These are phyloP conservation scores for Brachyopa scutellaris DNA, from an alignment of 2,888 invertebrate genomes.

Conservation along the genomic window DNA sequence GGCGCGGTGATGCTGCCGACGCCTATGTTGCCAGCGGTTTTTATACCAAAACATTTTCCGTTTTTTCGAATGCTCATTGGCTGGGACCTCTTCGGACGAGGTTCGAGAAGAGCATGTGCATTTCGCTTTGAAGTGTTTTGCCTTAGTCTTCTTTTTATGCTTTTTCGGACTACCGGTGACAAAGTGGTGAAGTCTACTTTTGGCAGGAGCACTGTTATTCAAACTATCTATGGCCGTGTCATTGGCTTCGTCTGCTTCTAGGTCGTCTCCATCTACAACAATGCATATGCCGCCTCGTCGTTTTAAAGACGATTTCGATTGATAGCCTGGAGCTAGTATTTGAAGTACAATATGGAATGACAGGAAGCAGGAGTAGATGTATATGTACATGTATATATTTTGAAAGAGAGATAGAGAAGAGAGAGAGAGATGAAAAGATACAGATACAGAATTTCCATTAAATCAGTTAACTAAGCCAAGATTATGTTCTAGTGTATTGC, in stretches of 20 bases:
- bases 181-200: conserved; percentile 57
- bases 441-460: conserved; percentile 69
- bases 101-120: conserved; percentile 76
- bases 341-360: conserved; percentile 51
- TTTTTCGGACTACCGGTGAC: conserved; percentile 73
- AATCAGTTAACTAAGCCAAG: conserved; percentile 55
- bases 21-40: conserved; percentile 77
- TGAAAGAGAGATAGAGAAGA: conserved; percentile 54
- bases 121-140: conserved; percentile 65
- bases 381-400: too few species aligned
- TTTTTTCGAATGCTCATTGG: conserved; percentile 74
- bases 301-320: conserved; percentile 79
- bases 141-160: conserved; percentile 61
- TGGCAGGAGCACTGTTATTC: conserved; percentile 60
- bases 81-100: conserved; percentile 73
- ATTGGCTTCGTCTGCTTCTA: conserved; percentile 79
- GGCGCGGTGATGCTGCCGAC: conserved; percentile 77
- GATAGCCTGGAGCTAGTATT: conserved; percentile 70
- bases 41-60: conserved; percentile 79
- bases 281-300: conserved; percentile 82
- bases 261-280: conserved; percentile 81
- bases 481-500: not conserved
- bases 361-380: conserved; percentile 61
- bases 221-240: conserved; percentile 61
- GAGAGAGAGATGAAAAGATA: conserved; percentile 59